Evolutionary conservation across 1,140 invertebrate genomes (phyloP), one percentile per base, ranked within the genome.

Genomic region (Neuroterus valhalla): DNA sequence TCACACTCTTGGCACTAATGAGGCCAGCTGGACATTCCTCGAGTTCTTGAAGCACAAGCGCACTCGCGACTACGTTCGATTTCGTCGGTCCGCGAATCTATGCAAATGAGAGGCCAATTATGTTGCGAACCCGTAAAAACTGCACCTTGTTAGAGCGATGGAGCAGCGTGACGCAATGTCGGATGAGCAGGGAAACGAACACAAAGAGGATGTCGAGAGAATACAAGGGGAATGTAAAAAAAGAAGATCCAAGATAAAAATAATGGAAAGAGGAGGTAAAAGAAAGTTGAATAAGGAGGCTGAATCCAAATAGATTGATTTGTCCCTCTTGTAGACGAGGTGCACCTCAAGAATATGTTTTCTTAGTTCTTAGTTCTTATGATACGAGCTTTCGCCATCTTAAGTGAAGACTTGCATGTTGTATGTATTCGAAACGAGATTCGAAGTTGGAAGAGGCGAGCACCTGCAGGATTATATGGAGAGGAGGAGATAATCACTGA

Each of bases 51-150:
- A 62, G 26, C 55, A 26, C 23, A 62, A 31, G 55, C 55, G 55
- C 55, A 62, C 55, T 62, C 55, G 55, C 55, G 55, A 62, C 21
- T 62, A 66, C 31, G 69, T 38, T 38, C 48, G 50, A 44, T 62
- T 38, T 62, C 55, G 55, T 62, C 26, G 26, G 55, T 69, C 55
- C 69, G 67, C 75, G 78, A 79, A 78, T 79, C 78, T 79, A 79
- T 81, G 80, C 80, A 81, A 81, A 81, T 81, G 69, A 79, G 78
- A 67, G 71, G 71, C 77, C 80, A 81, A 81, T 81, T 81, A 81
- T 73, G 76, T 73, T 73, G 71, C 75, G 71, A 77, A 74, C 73
- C 72, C 74, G 76, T 78, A 79, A 79, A 79, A 81, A 78, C 74
- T 79, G 78, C 80, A 78, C 74, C 80, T 81, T 78, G 80, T 81